Evolutionary conservation across 30 jellyfish, hydroid and myxozoan genomes (phyloP), one percentile per base, ranked within the genome.

Genomic region (Phacellophora camtschatica): DNA sequence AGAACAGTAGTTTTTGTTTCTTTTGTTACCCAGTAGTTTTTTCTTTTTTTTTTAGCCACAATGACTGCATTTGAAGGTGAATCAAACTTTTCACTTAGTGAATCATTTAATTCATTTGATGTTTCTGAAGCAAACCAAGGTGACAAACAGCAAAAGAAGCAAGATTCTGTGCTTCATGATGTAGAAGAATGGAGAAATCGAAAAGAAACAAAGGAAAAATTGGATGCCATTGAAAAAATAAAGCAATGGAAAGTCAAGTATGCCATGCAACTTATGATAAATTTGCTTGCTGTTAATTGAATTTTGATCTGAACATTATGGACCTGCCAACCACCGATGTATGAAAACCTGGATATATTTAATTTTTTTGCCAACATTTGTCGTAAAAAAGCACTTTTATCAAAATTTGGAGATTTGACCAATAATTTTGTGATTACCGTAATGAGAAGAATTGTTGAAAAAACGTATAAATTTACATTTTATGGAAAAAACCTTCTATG

Each of bases 111-210:
- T 56, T 30, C 64, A 2, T 16, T 73, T 49, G 74, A 73, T 8
- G 49, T 73, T 48, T 73, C 86, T 1, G 82, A 82, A 15, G 34
- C 23, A 11, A 53, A 16, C 16, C 45, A 50, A n/a, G 22, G 31
- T 29, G 37, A 12, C 2, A 39, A 56, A 34, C 27, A 63, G 5
- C 42, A 16, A 35, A 34, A 68, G 5, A 43, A 19, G 18, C 23
- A 24, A 3, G 66, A 41, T 25, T 65, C 68, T 67, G 27, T 82
- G 4, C 31, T 82, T 20, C 65, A 82, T 23, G 78, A 82, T 69
- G 86, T 82, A 2, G 94, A 57, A 32, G 94, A 69, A 31, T 82
- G 94, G 94, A 82, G 69, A 42, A 34, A 22, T 19, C 79, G 82
- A 19, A 82, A 56, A 32, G 94, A 82, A 12, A 66, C 86, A 41